Base-by-base conservation (phyloP, 2,113 vertebrate genomes). In the Mirza zaza region DNA sequence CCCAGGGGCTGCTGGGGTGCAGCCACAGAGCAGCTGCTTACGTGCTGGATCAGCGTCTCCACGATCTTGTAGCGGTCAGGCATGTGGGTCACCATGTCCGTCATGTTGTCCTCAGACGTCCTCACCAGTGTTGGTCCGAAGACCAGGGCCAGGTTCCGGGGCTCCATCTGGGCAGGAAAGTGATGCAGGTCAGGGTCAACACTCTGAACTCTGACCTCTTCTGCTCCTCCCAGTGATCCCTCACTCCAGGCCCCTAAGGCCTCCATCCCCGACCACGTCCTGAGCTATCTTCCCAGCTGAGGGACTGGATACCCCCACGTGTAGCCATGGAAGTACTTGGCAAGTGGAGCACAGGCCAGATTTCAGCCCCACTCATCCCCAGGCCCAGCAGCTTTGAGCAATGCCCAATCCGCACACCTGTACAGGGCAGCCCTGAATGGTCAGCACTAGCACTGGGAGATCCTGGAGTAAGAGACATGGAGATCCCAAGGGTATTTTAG, bases 61-160 rank as follows among this genome's bases (percentile, higher is more conserved):
- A 99, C 99, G 2, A 99, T 99, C 97, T 99, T 99, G 98, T 99
- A 99, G 95, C 99, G 99, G 98, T 99, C 99, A 0, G 99, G 99
- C 99, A 99, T 99, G 98, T 99, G 99, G 0, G 99, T 99, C 97
- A 99, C 99, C 99, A 99, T 99, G 98, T 99, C 99, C 0, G 99
- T 99, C 99, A 99, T 99, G 98, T 99, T 99, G 99, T 99, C 99
- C 98, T 99, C 99, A 0, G 99, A 99, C 0, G 99, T 99, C 45
- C 99, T 98, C 65, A 99, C 99, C 96, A 99, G 97, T 0, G 99
- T 99, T 6, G 99, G 99, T 29, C 99, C 99, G 0, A 99, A 99
- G 79, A 99, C 99, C 97, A 99, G 98, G 0, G 99, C 99, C 98
- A 99, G 98, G 98, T 99, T 99, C 79, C 99, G 99, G 50, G 99